Evolutionary conservation across 2,797 vertebrate species (phyloP).

Genomic region (Semotilus atromaculatus): DNA sequence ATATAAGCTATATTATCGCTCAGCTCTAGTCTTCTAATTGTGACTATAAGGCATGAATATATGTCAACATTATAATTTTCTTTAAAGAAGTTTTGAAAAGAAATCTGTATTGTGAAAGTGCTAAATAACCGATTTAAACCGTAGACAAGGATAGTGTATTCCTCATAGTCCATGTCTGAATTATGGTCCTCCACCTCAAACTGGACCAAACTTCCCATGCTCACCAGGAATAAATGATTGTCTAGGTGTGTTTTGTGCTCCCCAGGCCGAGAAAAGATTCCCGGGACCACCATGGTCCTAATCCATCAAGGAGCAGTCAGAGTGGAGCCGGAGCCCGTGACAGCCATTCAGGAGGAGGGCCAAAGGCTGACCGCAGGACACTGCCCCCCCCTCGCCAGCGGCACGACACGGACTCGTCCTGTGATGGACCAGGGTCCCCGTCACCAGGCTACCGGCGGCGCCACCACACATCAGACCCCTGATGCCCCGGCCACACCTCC

Average conservation of each 20-base stretch:
- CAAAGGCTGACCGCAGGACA: constrained; percentile 73
- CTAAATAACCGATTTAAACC: background rate
- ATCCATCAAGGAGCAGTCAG: constrained; percentile 82
- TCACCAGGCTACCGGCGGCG: constrained; percentile 78
- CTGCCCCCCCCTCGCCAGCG: constrained; percentile 66
- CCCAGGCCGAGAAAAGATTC: constrained; percentile 79
- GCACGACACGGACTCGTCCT: constrained; percentile 77
- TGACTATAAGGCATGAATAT: too few relatives aligned
- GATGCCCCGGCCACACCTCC: constrained; percentile 57
- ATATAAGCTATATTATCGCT: background rate
- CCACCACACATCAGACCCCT: constrained; percentile 82
- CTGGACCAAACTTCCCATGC: constrained; percentile 54
- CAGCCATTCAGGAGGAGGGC: constrained; percentile 79
- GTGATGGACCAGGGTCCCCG: constrained; percentile 73
- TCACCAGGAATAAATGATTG: constrained; percentile 66
- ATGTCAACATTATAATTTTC: too few relatives aligned
- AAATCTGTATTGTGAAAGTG: background rate
- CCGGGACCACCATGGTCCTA: constrained; percentile 79
- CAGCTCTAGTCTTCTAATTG: background rate
- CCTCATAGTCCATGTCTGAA: background rate
- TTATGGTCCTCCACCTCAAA: constrained; percentile 15
- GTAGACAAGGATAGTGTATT: background rate
- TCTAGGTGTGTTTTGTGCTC: constrained; percentile 65
- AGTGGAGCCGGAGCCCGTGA: constrained; percentile 80
- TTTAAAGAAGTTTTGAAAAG: too few relatives aligned